Evolutionary conservation across 1,140 invertebrate species (phyloP).

Genomic region (Cydia strobilella): DNA sequence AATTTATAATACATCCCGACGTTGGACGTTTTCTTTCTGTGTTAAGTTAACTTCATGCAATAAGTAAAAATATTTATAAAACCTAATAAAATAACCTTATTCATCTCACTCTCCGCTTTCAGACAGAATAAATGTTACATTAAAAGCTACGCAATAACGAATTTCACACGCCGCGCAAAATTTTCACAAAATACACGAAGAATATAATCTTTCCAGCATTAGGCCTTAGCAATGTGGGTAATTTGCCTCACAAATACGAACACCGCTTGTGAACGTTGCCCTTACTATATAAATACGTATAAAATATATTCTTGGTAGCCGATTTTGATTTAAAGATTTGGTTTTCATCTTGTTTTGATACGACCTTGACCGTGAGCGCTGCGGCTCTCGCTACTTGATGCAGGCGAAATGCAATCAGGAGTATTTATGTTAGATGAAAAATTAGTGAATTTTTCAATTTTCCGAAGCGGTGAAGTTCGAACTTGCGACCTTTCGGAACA

Average conservation of each 20-base stretch:
- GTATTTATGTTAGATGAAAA: too few relatives aligned
- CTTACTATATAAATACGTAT: conserved; percentile 38
- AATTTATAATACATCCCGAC: too few relatives aligned
- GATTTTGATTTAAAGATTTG: neutral
- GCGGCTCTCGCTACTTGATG: too few relatives aligned
- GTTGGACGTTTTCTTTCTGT: too few relatives aligned
- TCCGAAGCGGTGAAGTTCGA: too few relatives aligned
- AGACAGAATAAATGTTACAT: conserved; percentile 9
- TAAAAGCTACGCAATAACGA: conserved; percentile 12
- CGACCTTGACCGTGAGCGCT: too few relatives aligned
- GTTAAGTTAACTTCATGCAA: too few relatives aligned
- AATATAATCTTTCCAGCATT: conserved; percentile 51
- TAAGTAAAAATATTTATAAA: too few relatives aligned
- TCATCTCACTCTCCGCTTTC: neutral
- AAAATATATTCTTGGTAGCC: conserved; percentile 33
- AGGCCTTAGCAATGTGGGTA: conserved; percentile 46
- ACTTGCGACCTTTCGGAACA: too few relatives aligned
- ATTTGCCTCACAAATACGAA: conserved; percentile 58
- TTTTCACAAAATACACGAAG: conserved; percentile 34
- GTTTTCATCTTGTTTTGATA: too few relatives aligned
- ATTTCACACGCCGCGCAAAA: neutral
- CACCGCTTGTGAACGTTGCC: conserved; percentile 31
- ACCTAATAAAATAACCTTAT: neutral
- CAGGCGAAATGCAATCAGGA: too few relatives aligned
- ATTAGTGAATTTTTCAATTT: too few relatives aligned